Conservation (phyloP, 2,888 invertebrate genomes). For the Hirtodrosophila confusa region DNA sequence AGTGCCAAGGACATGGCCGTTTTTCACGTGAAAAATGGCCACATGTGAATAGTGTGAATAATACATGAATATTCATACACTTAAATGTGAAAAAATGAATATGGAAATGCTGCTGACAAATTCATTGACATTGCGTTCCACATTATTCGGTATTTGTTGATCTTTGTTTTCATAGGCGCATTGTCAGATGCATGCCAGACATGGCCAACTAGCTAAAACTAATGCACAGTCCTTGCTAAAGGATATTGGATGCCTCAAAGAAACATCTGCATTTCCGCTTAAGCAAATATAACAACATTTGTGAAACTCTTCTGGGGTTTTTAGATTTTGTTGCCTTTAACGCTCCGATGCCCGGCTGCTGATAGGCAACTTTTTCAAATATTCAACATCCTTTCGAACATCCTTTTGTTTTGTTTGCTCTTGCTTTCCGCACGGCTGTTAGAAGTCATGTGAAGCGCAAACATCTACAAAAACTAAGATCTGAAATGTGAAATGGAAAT, state of each 20-base stretch:
- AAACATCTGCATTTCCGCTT: slow-evolving; percentile 77
- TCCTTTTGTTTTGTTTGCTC: slow-evolving; percentile 54
- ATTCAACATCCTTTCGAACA: slow-evolving; percentile 71
- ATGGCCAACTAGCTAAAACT: slow-evolving; percentile 51
- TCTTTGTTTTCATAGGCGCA: slow-evolving; percentile 54
- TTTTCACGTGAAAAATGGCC: slow-evolving; percentile 43
- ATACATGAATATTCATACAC: slow-evolving; percentile 7
- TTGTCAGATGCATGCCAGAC: slow-evolving; percentile 66
- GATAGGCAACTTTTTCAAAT: slow-evolving; percentile 60
- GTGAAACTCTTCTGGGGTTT: slow-evolving; percentile 43
- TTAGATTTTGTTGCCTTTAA: slow-evolving; percentile 18
- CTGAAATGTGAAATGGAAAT: slow-evolving; percentile 28
- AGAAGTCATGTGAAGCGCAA: slow-evolving; percentile 72
- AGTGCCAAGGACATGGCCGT: slow-evolving; percentile 71
- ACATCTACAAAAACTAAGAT: slow-evolving; percentile 23
- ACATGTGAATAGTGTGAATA: slow-evolving; percentile 40
- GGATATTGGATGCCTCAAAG: slow-evolving; percentile 5
- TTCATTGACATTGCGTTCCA: slow-evolving; percentile 59
- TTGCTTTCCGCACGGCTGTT: slow-evolving; percentile 8
- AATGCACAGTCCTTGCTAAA: slow-evolving; percentile 23
- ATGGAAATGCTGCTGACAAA: slow-evolving; percentile 59
- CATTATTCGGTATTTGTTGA: slow-evolving; percentile 33
- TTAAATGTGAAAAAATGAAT: slow-evolving; percentile 26
- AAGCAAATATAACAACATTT: slow-evolving; percentile 67
- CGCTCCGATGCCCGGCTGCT: slow-evolving; percentile 40